phyloP scores from a whole-genome alignment of 2,888 invertebrate species.

The Geotrupes spiniger region DNA sequence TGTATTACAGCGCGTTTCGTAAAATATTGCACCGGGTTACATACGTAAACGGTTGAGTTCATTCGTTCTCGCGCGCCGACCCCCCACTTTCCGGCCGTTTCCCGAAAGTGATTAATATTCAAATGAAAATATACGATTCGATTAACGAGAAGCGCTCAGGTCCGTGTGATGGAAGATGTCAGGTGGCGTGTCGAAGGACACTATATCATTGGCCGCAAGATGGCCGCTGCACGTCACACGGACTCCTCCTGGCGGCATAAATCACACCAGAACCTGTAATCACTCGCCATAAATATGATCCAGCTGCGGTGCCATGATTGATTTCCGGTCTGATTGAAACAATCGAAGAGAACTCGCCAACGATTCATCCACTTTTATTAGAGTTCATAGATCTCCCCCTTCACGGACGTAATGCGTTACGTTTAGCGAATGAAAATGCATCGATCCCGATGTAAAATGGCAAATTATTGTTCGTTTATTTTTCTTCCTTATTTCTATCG shows the following conservation, averaged over 20 bases:
- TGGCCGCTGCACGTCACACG: constrained; percentile 30
- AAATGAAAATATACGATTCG: constrained; percentile 19
- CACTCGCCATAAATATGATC: constrained; percentile 34
- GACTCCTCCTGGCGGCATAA: constrained; percentile 32
- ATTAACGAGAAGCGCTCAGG: constrained; percentile 22
- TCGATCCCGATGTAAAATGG: too few relatives aligned
- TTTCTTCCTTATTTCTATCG: too few relatives aligned
- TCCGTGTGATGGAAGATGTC: constrained; percentile 27
- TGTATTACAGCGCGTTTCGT: too few relatives aligned
- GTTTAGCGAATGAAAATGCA: too few relatives aligned
- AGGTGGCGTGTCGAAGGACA: constrained; percentile 31
- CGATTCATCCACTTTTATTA: constrained; percentile 6
- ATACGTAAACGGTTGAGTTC: too few relatives aligned
- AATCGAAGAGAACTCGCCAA: constrained; percentile 19
- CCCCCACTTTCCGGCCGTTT: too few relatives aligned
- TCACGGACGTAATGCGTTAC: too few relatives aligned
- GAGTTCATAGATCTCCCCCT: constrained; percentile 1
- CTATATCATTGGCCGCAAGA: constrained; percentile 31
- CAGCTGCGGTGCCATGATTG: constrained; percentile 32
- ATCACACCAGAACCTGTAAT: constrained; percentile 34
- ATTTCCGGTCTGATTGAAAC: constrained; percentile 33
- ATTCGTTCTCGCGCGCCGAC: too few relatives aligned
- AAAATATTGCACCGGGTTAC: too few relatives aligned
- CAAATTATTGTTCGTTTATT: too few relatives aligned
- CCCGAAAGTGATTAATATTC: constrained; percentile 10